Conservation (phyloP, 2,888 invertebrate genomes). For the Leptopilina syphax region DNA sequence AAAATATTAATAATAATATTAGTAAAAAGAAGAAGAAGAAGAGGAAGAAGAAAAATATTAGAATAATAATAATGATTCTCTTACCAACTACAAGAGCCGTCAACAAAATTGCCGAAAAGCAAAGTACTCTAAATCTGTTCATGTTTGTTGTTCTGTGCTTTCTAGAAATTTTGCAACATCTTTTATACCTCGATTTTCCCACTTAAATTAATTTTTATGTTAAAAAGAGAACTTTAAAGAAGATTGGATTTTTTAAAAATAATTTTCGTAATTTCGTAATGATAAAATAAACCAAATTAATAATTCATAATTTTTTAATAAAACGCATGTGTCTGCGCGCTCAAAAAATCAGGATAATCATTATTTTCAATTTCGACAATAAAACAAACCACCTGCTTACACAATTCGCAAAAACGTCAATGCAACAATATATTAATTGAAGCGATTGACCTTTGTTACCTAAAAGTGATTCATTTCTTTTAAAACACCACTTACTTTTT, state of each 20-base stretch:
- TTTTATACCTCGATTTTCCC: not conserved
- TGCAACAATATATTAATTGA: not conserved
- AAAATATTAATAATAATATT: no score
- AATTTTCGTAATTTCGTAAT: not conserved
- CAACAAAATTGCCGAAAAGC: not conserved
- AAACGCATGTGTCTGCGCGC: not conserved
- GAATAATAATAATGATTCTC: not conserved
- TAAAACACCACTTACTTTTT: not conserved
- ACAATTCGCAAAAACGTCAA: not conserved
- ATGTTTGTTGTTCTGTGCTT: not conserved
- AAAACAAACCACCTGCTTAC: not conserved
- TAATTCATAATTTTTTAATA: not conserved
- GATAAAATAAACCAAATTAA: not conserved
- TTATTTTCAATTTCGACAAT: not conserved
- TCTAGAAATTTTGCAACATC: not conserved
- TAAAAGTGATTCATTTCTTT: not conserved
- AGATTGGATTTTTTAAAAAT: not conserved
- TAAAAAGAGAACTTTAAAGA: not conserved
- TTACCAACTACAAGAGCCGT: not conserved
- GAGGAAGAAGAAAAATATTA: no score
- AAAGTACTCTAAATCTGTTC: constrained; percentile 4
- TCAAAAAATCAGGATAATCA: not conserved
- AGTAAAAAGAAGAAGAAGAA: no score
- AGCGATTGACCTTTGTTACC: not conserved
- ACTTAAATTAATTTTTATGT: not conserved